phyloP scores from a whole-genome alignment of 2,888 invertebrate species.

The Plusia festucae region DNA sequence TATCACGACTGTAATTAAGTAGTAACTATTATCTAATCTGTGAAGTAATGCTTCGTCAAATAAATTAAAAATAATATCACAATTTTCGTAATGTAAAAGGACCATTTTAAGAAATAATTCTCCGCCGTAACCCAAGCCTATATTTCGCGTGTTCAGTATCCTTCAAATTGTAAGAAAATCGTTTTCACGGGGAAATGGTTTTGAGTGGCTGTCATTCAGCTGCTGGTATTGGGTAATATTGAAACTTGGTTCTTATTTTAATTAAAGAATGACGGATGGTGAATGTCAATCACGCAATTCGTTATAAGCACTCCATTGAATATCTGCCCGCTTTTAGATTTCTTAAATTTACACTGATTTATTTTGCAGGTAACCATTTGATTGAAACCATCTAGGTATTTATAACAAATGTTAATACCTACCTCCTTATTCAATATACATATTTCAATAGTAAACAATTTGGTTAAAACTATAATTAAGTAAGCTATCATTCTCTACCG shows the following conservation, averaged over 20 bases:
- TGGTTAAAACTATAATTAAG: no score
- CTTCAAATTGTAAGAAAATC: conserved; percentile 58
- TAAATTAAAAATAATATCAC: conserved; percentile 39
- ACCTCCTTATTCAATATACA: no score
- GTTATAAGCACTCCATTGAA: conserved; percentile 50
- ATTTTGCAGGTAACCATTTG: conserved; percentile 6
- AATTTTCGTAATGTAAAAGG: conserved; percentile 48
- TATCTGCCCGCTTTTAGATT: conserved; percentile 54
- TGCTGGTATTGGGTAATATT: conserved; percentile 64
- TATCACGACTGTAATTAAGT: background rate
- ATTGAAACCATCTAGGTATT: no score
- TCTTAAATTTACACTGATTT: conserved; percentile 22
- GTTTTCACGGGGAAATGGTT: conserved; percentile 56
- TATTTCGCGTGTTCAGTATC: conserved; percentile 52
- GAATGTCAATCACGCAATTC: conserved; percentile 70
- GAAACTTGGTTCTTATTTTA: conserved; percentile 70
- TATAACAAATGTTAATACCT: no score
- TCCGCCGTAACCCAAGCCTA: conserved; percentile 32
- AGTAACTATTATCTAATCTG: no score
- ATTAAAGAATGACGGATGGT: conserved; percentile 75
- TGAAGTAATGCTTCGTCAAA: conserved; percentile 19
- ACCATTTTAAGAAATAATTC: conserved; percentile 33
- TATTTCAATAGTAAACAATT: no score
- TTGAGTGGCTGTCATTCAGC: conserved; percentile 62
- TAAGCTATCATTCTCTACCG: no score